These are phyloP conservation scores for Micromys minutus DNA, from an alignment of 2,113 vertebrate species.

Conservation along the genomic window DNA sequence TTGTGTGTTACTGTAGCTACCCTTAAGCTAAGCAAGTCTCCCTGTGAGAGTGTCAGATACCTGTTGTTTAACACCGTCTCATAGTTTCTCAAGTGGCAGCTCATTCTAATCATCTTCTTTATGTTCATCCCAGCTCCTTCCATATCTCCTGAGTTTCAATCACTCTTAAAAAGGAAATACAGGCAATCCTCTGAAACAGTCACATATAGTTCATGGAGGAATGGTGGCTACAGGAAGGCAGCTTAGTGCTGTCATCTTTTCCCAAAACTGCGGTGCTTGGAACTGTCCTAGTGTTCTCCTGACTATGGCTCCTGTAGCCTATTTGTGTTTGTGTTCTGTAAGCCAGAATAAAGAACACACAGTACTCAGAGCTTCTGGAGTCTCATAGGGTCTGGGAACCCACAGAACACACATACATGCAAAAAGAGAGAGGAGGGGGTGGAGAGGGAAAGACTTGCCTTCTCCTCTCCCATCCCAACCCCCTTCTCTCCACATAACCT, in stretches of 20 bases:
- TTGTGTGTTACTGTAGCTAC: not conserved
- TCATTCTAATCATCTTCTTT: not conserved
- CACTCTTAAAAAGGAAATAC: not conserved
- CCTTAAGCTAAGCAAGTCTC: conserved; percentile 42
- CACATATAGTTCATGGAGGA: not conserved
- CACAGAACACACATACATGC: not conserved
- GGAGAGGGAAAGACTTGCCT: no score
- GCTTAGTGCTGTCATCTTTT: not conserved
- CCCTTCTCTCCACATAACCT: not conserved
- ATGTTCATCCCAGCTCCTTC: not conserved
- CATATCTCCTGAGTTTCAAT: no score
- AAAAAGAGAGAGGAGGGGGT: not conserved
- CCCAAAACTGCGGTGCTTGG: not conserved
- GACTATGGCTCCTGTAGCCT: not conserved
- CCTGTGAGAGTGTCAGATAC: not conserved
- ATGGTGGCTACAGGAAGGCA: not conserved
- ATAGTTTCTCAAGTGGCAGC: not conserved
- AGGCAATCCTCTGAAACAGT: not conserved
- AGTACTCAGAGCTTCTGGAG: not conserved
- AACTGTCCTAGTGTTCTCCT: accelerated
- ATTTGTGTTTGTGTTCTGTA: not conserved
- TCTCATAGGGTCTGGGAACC: not conserved
- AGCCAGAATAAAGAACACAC: not conserved
- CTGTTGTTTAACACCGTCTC: not conserved
- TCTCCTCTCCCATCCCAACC: not conserved